phyloP scores from a whole-genome alignment of 2,113 vertebrate species.

The Addax nasomaculatus region DNA sequence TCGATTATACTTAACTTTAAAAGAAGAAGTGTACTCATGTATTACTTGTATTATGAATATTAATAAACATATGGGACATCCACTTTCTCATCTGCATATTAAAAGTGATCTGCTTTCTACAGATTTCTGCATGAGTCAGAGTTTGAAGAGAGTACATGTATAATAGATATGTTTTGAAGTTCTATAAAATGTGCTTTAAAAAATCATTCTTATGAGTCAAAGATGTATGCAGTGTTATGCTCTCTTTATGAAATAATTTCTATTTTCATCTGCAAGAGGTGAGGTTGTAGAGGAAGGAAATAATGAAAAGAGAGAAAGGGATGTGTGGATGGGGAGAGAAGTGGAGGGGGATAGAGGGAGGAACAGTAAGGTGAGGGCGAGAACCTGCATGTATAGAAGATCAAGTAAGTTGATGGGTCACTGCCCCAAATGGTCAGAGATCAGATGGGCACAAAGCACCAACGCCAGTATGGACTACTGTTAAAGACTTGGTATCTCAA shows the following conservation, averaged over 20 bases:
- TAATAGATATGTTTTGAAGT: not conserved
- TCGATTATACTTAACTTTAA: not conserved
- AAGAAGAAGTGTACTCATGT: not conserved
- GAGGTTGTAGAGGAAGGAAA: not conserved
- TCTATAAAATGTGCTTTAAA: not conserved
- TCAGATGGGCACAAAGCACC: not conserved
- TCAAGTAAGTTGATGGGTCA: not conserved
- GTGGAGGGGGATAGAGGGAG: too few relatives aligned
- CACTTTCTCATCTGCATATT: not conserved
- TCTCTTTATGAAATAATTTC: not conserved
- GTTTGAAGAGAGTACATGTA: not conserved
- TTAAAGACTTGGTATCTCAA: not conserved
- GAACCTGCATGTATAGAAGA: not conserved
- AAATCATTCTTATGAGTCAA: not conserved
- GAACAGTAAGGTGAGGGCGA: not conserved
- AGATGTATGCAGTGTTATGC: not conserved
- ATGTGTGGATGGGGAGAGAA: not conserved
- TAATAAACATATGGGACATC: not conserved
- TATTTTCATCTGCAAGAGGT: not conserved
- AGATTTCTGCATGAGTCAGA: not conserved
- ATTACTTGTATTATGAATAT: not conserved
- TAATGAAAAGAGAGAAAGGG: not conserved
- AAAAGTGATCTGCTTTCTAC: not conserved
- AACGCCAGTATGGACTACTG: not conserved
- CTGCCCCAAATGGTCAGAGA: not conserved